Percentiles rank a stretch among this genome's conserved stretches.
These are phyloP conservation scores for Ia io DNA, from an alignment of 2,113 vertebrate species.

Conservation along the genomic window DNA sequence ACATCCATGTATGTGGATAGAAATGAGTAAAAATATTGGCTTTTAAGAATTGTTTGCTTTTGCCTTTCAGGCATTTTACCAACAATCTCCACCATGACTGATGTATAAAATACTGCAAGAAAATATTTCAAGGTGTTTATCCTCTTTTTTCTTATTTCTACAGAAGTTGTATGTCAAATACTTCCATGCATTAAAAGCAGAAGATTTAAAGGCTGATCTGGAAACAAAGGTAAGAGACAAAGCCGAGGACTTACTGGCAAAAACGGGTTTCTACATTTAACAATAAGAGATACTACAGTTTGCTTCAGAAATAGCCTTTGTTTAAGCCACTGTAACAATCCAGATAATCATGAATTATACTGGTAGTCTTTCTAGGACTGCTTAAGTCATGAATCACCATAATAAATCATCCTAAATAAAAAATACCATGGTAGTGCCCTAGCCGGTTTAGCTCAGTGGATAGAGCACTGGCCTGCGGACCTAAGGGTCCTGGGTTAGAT, in stretches of 20 bases:
- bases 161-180: conserved; percentile 20
- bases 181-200: neutral
- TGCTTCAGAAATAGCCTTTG: conserved; percentile 23
- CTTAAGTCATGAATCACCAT: neutral
- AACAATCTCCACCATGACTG: neutral
- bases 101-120: conserved; percentile 4
- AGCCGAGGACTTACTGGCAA: neutral
- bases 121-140: neutral
- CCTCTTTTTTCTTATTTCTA: neutral
- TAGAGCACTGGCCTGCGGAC: too few relatives aligned
- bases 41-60: neutral
- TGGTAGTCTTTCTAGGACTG: neutral
- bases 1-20: neutral
- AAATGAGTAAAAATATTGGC: neutral
- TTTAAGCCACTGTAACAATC: neutral
- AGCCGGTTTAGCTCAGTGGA: too few relatives aligned
- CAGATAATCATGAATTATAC: conserved; percentile 6
- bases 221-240: conserved; percentile 13
- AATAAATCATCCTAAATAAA: conserved; percentile 40
- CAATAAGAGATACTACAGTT: neutral
- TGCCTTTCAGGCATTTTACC: neutral
- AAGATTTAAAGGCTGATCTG: neutral
- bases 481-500: too few relatives aligned
- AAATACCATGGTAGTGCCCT: neutral
- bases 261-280: neutral